Evolutionary conservation across 2,797 vertebrate genomes (phyloP).

Genomic region (Xiphorhynchus erythropygius): DNA sequence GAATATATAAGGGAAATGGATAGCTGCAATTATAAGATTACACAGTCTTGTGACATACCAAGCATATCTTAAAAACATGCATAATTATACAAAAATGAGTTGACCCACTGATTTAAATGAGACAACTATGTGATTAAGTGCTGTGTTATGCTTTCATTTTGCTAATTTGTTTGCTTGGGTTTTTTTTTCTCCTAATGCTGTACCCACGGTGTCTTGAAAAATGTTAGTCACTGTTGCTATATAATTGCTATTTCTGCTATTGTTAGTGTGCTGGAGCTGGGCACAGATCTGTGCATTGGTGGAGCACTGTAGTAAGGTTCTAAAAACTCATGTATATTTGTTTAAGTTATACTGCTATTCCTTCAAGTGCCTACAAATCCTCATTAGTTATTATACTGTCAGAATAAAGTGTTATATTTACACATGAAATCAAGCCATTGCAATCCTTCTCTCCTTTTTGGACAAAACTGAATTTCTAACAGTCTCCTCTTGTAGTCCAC

Average conservation of each 20-base stretch:
- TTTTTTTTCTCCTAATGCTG: neutral
- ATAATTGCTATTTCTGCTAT: slow-evolving; percentile 14
- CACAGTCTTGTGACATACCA: neutral
- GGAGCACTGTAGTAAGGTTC: neutral
- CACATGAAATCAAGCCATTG: neutral
- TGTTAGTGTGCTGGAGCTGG: neutral
- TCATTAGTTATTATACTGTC: neutral
- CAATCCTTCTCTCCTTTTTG: neutral
- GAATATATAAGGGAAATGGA: slow-evolving; percentile 3
- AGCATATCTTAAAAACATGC: slow-evolving; percentile 12
- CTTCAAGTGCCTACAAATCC: neutral
- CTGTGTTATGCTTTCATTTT: slow-evolving; percentile 12
- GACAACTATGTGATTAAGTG: slow-evolving; percentile 6
- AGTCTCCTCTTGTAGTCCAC: neutral
- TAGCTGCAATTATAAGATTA: slow-evolving; percentile 39
- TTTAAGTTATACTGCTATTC: neutral
- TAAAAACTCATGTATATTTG: neutral
- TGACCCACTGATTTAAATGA: slow-evolving; percentile 16
- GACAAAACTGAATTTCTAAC: neutral
- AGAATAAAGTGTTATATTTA: neutral
- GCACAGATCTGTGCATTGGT: neutral
- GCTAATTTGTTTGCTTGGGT: slow-evolving; percentile 21
- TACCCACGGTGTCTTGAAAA: neutral
- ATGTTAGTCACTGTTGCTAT: neutral
- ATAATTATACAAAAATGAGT: slow-evolving; percentile 43